Base-by-base conservation (phyloP, 1,140 invertebrate genomes). In the Caenorhabditis elegans region DNA sequence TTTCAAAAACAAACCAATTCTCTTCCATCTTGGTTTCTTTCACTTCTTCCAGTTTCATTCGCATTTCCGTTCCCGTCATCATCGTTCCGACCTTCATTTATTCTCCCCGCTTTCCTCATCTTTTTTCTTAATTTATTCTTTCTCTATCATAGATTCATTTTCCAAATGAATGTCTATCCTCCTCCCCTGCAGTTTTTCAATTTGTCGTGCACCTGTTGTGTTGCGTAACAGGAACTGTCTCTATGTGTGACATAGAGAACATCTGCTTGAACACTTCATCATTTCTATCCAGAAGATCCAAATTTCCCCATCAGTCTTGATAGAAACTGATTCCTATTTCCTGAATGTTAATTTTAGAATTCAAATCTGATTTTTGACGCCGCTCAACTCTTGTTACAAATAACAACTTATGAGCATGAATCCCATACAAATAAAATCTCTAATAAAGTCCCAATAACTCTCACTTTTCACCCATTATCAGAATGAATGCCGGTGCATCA, bases 131-230 rank as follows among this genome's bases (percentile, higher is more conserved):
- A 19, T 75, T 24, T 11, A 36, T 36, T 46, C 3, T 13, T 75
- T 48, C 24, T n/a, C n/a, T 13, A 15, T 24, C 24, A 3, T 11
- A 24, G 4, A 26, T 76, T 31, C 47, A 10, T 46, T 3, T 76
- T 34, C 28, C 31, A 36, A 65, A 65, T 65, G 55, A 1, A 36
- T 31, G 10, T 13, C 51, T 28, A 17, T 26, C n/a, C 15, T 26
- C 28, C 49, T 53, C 24, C 22, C 49, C n/a, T n/a, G n/a, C n/a
- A 15, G 15, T n/a, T 31, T 65, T 65, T 65, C 55, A 65, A 65
- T 65, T 65, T 65, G 55, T 65, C 55, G 28, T 36, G 55, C 55
- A 65, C 55, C 55, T 65, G 55, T 65, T 65, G 6, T 65, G 55
- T 65, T 65, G 24, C 55, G 55, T 65, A 65, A 65, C 24, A 43